Conservation (phyloP, 2,113 vertebrate genomes). For the Tiliqua scincoides region DNA sequence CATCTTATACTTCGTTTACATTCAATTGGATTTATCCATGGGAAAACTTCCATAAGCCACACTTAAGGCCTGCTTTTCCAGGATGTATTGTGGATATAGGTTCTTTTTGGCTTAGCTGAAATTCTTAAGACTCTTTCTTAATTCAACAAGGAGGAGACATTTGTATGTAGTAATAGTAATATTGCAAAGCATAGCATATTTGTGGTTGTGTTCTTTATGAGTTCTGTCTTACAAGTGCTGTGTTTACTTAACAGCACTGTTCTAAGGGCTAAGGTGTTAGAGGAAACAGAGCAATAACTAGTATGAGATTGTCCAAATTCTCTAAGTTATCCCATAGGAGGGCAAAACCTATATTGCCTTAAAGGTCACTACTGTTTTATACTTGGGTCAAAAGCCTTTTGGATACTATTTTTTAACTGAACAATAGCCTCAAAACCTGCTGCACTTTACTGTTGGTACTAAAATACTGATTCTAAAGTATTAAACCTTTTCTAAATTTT, state of each 20-base stretch:
- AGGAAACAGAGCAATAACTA: slow-evolving; percentile 74
- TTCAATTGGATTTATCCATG: slow-evolving; percentile 22
- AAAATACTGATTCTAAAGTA: slow-evolving; percentile 56
- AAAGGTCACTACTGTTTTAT: slow-evolving; percentile 48
- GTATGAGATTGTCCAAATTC: slow-evolving; percentile 42
- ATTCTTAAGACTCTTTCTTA: slow-evolving; percentile 33
- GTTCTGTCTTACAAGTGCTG: slow-evolving; percentile 11
- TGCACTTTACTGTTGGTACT: slow-evolving; percentile 82
- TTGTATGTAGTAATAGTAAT: slow-evolving; percentile 1
- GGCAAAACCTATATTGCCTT: slow-evolving; percentile 57
- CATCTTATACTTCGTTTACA: slow-evolving; percentile 38
- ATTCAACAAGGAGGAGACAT: neutral
- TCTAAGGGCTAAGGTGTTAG: slow-evolving; percentile 53
- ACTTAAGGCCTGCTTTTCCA: slow-evolving; percentile 23
- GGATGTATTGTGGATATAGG: slow-evolving; percentile 55
- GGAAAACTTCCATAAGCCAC: slow-evolving; percentile 40
- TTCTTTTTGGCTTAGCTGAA: slow-evolving; percentile 29
- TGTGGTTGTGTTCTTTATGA: neutral
- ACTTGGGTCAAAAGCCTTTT: slow-evolving; percentile 40
- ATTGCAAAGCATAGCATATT: neutral
- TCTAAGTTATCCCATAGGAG: slow-evolving; percentile 43
- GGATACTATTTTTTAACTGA: slow-evolving; percentile 45
- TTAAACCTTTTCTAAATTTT: slow-evolving; percentile 23
- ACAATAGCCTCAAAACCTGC: slow-evolving; percentile 55
- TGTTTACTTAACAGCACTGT: slow-evolving; percentile 52